Evolutionary conservation across 2,113 vertebrate genomes (phyloP), one percentile per base, ranked within the genome.

Genomic region (Vimba vimba): DNA sequence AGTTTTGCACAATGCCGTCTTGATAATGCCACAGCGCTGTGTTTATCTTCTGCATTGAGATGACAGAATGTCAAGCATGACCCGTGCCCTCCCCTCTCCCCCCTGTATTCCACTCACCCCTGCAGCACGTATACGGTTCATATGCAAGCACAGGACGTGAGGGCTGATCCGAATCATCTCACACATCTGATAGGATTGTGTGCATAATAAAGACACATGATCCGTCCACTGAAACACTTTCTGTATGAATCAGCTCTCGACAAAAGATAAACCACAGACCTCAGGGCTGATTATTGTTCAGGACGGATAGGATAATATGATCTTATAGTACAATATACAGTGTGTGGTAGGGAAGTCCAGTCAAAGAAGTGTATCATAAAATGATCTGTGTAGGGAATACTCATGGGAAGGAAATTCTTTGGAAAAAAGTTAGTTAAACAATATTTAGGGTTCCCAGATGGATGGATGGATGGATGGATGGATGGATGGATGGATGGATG

Each of bases 131-230:
- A 27, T 80, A 59, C 12, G 13, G 8, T 43, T 39, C 57, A 64
- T 62, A n/a, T 62, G n/a, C 23, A 3, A 33, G 1, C 52, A 78
- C 76, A 39, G 52, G 52, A 79, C 76, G 39, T 79, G 52, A 59
- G 76, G 76, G 52, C 7, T 1, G 59, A 80, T 80, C n/a, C 6
- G 3, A 64, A 80, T 80, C 78, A 64, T n/a, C 57, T 9, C 47
- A 52, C 75, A n/a, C 33, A 64, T 64, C 78, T 64, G 78, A 80
- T 80, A 80, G 57, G 12, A 80, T 80, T 80, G 78, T 80, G 59
- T 64, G 55, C 23, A 45, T 45, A 39, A 77, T 45, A 80, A 39
- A 80, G 78, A 80, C 57, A 80, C n/a, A 21, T 6, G 75, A 80
- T 64, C 78, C 36, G 4, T 7, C 45, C 33, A 15, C 36, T 25